Evolutionary conservation across 2,888 invertebrate genomes (phyloP).

Genomic region (Sinotaia quadrata): DNA sequence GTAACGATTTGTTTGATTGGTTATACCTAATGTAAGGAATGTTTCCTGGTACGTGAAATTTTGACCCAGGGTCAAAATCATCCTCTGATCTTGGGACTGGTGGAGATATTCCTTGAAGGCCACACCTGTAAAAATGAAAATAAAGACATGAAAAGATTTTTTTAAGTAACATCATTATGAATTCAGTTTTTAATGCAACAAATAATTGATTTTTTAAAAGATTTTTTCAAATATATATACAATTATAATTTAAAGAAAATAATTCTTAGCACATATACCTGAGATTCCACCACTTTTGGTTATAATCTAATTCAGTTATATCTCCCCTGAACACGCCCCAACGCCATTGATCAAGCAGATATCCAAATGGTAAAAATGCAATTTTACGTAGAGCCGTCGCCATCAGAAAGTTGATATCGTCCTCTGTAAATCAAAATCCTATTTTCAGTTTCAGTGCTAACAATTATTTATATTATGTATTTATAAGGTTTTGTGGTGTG

Average conservation of each 20-base stretch:
- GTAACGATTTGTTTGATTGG: no score
- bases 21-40: constrained; percentile 67
- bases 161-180: no score
- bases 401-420: constrained; percentile 73
- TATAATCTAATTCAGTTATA: constrained; percentile 60
- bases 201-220: no score
- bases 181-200: no score
- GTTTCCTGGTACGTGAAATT: constrained; percentile 63
- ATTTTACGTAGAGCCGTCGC: constrained; percentile 72
- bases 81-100: constrained; percentile 60
- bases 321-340: constrained; percentile 70
- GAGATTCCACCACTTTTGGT: constrained; percentile 73
- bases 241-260: no score
- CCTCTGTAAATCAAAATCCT: no score
- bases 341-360: constrained; percentile 74
- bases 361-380: constrained; percentile 73
- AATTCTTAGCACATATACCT: no score
- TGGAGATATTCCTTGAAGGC: constrained; percentile 66
- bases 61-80: constrained; percentile 67
- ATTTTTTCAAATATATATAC: no score
- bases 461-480: no score
- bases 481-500: no score
- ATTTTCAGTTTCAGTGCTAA: no score
- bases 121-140: constrained; percentile 64
- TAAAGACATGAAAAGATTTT: no score